phyloP scores from a whole-genome alignment of 2,888 invertebrate genomes.

The Nephrotoma flavescens region DNA sequence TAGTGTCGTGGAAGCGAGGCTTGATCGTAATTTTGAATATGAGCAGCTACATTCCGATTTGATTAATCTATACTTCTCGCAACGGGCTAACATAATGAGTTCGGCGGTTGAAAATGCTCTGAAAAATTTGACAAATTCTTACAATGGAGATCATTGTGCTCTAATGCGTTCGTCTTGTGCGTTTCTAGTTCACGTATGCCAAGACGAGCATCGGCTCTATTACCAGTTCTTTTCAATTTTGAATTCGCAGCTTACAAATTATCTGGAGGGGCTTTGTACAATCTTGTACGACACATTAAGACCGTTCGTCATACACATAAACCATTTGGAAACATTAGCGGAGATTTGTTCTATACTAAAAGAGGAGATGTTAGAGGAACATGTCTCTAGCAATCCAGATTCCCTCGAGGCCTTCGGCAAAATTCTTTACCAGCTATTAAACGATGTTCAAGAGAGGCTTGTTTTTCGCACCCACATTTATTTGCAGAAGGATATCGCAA shows the following conservation, averaged over 20 bases:
- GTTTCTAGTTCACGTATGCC: constrained; percentile 81
- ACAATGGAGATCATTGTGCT: constrained; percentile 65
- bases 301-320: constrained; percentile 89
- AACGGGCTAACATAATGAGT: constrained; percentile 51
- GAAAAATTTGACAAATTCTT: constrained; percentile 43
- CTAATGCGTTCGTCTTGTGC: constrained; percentile 77
- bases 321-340: constrained; percentile 92
- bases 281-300: constrained; percentile 82
- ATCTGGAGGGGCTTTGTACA: constrained; percentile 72
- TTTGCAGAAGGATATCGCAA: constrained; percentile 77
- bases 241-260: constrained; percentile 52
- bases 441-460: constrained; percentile 91
- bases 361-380: constrained; percentile 83
- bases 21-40: constrained; percentile 58
- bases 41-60: constrained; percentile 59
- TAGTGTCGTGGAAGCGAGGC: constrained; percentile 63
- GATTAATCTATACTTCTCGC: constrained; percentile 67
- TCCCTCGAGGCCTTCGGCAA: constrained; percentile 62
- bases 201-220: constrained; percentile 87
- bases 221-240: constrained; percentile 72
- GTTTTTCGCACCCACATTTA: constrained; percentile 93
- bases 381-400: constrained; percentile 63
- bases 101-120: constrained; percentile 57
- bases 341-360: constrained; percentile 90
- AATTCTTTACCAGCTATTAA: constrained; percentile 65